A percentile compares a stretch with the other conserved stretches of the same genome.
Evolutionary conservation across 2,888 invertebrate genomes (phyloP).

Genomic region (Amphipyra berbera): DNA sequence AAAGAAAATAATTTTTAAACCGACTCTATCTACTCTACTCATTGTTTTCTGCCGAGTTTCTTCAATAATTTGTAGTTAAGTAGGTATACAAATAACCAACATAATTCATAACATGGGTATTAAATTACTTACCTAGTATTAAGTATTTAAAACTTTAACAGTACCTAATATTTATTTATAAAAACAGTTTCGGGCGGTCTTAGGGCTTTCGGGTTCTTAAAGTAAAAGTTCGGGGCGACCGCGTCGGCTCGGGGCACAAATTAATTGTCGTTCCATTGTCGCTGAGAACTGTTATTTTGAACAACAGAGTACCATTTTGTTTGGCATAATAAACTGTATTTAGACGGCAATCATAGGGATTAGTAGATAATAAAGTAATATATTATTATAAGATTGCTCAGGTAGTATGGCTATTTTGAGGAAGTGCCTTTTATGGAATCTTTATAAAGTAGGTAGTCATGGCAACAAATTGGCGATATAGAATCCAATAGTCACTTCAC

Average conservation of each 20-base stretch:
- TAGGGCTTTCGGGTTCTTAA: conserved; percentile 41
- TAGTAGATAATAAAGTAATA: no score
- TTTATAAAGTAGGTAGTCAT: no score
- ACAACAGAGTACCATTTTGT: conserved; percentile 8
- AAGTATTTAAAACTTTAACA: conserved; percentile 26
- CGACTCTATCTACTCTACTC: no score
- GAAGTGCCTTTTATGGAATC: no score
- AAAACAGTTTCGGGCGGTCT: conserved; percentile 34
- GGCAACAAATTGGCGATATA: no score
- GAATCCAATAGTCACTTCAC: no score
- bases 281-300: conserved; percentile 17
- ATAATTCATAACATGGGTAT: conserved; percentile 14
- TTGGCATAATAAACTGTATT: background rate
- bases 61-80: no score
- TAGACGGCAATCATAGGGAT: background rate
- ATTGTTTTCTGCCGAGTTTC: no score
- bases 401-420: no score
- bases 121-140: conserved; percentile 23
- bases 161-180: conserved; percentile 48
- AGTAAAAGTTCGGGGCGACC: conserved; percentile 36
- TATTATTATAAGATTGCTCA: no score
- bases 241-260: conserved; percentile 27
- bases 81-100: background rate
- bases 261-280: conserved; percentile 43
- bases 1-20: no score